Percentiles rank a stretch among this genome's conserved stretches.
phyloP scores from a whole-genome alignment of 2,113 vertebrate species.

The Pantherophis guttatus region DNA sequence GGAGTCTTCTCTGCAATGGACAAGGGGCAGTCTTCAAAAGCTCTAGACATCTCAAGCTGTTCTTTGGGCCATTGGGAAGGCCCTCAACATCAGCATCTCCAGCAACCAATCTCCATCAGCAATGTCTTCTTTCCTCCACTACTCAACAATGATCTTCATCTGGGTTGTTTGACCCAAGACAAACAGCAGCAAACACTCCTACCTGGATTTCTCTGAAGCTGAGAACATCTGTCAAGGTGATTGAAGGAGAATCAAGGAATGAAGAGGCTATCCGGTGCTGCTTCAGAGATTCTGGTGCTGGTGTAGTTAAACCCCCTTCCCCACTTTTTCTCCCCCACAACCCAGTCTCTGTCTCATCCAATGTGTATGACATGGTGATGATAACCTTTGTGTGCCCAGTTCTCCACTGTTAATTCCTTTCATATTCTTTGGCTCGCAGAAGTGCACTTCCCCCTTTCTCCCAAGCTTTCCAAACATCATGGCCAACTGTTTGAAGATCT shows the following conservation, averaged over 20 bases:
- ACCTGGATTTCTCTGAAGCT: background rate
- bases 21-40: background rate
- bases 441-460: slow-evolving; percentile 62
- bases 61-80: background rate
- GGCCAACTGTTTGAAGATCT: slow-evolving; percentile 48
- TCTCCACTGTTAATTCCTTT: background rate
- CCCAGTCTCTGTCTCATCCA: background rate
- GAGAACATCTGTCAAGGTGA: background rate
- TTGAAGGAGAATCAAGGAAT: background rate
- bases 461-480: slow-evolving; percentile 58
- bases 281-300: background rate
- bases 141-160: background rate
- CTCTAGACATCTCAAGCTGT: background rate
- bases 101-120: background rate
- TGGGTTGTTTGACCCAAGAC: background rate
- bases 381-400: background rate
- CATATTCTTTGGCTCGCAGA: slow-evolving; percentile 32
- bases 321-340: background rate
- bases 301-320: background rate
- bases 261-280: background rate
- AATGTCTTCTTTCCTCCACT: background rate
- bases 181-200: background rate
- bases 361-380: background rate
- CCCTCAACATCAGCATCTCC: background rate
- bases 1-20: background rate